Evolutionary conservation across 2,113 vertebrate genomes (phyloP), one percentile per base, ranked within the genome.

Genomic region (Thamnophis sirtalis): DNA sequence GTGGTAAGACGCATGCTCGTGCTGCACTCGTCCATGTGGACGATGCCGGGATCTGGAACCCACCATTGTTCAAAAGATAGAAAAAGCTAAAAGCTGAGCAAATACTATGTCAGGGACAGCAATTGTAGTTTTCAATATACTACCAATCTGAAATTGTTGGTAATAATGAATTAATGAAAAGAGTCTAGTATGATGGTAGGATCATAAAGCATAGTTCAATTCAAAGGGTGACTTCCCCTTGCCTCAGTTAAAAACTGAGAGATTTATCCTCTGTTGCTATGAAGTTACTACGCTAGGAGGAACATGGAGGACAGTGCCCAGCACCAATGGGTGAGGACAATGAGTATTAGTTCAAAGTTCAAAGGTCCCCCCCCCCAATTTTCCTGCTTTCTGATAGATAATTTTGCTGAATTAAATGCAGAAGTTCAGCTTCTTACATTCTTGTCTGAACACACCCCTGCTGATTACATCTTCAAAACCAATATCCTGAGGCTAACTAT

Each of bases 351-450:
- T 43, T 43, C 73, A 80, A 73, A 73, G 15, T 73, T 24, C 56
- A 58, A 60, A 58, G 17, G 4, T 26, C 24, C 84, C 6, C 33
- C 33, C 28, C 60, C 3, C 13, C 6, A 53, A 0, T 26, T 80
- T 73, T 86, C 11, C 2, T 4, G 9, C 53, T 0, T 85, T 5
- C 24, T 53, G 58, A 84, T 51, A 63, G 84, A 68, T 91, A 7
- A 28, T 55, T 88, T 80, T 80, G 17, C 24, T 43, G 43, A 55
- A 84, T 53, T 48, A 89, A 91, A 48, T 93, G 9, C n/a, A 58
- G 0, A 19, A 89, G 91, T 89, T 63, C 92, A 93, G n/a, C 22
- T 93, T 88, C 92, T 93, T n/a, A 86, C 92, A 89, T 5, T 92
- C 1, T 90, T 50, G 5, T 2, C 24, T n/a, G 68, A 91, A 84